A percentile compares a stretch with the other conserved stretches of the same genome.
phyloP scores from a whole-genome alignment of 1,140 invertebrate species.

The Sipha flava region DNA sequence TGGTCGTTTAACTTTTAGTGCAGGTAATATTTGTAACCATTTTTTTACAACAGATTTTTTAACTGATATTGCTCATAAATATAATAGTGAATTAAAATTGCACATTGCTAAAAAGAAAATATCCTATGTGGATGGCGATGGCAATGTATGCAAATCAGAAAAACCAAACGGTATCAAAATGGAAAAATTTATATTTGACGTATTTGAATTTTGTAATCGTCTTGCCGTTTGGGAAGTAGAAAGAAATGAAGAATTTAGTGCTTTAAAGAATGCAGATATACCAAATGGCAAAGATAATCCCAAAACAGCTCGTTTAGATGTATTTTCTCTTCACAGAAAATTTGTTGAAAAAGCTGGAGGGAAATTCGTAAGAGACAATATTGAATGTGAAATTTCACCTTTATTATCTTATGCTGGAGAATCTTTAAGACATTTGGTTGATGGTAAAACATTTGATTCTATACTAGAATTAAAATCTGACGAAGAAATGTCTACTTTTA shows the following conservation, averaged over 20 bases:
- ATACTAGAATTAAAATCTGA: slow-evolving; percentile 49
- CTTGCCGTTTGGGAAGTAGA: slow-evolving; percentile 91
- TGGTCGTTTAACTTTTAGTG: slow-evolving; percentile 78
- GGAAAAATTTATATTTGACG: slow-evolving; percentile 99
- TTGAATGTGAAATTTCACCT: slow-evolving; percentile 84
- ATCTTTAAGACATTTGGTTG: slow-evolving; percentile 58
- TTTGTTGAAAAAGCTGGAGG: slow-evolving; percentile 82
- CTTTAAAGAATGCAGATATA: slow-evolving; percentile 86
- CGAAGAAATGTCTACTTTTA: slow-evolving; percentile 26
- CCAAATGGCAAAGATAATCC: slow-evolving; percentile 78
- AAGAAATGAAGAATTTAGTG: slow-evolving; percentile 90
- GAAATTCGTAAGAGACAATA: slow-evolving; percentile 47
- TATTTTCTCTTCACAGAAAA: slow-evolving; percentile 71
- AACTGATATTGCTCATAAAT: slow-evolving; percentile 51
- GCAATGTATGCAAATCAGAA: slow-evolving; percentile 62
- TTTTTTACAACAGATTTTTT: slow-evolving; percentile 89
- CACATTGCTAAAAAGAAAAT: slow-evolving; percentile 99
- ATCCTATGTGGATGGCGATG: slow-evolving; percentile 67
- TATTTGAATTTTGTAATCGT: slow-evolving; percentile 84
- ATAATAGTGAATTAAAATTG: slow-evolving; percentile 67
- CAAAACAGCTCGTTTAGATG: slow-evolving; percentile 67
- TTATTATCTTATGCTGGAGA: slow-evolving; percentile 85
- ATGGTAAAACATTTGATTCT: slow-evolving; percentile 59
- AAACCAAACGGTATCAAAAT: slow-evolving; percentile 94
- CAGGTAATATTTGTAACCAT: slow-evolving; percentile 98